These are phyloP conservation scores for Pogonocichla stellata DNA, from an alignment of 2,113 vertebrate species.

Conservation along the genomic window DNA sequence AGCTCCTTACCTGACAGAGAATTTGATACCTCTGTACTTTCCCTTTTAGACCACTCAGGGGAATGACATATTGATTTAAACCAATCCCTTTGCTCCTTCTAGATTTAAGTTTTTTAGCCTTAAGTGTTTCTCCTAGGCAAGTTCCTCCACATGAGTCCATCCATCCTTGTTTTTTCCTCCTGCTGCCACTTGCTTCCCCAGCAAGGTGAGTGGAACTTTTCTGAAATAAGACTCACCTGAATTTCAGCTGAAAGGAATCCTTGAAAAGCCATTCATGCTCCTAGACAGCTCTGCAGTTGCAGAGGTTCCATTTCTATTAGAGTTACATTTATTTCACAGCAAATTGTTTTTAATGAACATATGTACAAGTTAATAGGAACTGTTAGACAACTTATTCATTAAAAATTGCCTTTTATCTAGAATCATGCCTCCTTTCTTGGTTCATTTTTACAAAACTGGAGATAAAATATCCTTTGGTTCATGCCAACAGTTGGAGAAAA, in stretches of 20 bases:
- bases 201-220: not conserved
- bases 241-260: not conserved
- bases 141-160: not conserved
- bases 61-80: not conserved
- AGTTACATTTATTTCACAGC: not conserved
- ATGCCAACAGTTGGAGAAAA: not conserved
- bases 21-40: not conserved
- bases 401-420: not conserved
- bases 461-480: not conserved
- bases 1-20: not conserved
- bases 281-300: not conserved
- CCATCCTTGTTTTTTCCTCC: not conserved
- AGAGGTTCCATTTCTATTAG: not conserved
- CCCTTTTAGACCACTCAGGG: not conserved
- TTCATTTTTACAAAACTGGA: not conserved
- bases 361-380: not conserved
- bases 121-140: not conserved
- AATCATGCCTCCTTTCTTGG: not conserved
- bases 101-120: not conserved
- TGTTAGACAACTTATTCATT: not conserved
- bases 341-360: not conserved
- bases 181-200: not conserved
- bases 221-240: not conserved
- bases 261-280: not conserved
- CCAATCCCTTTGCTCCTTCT: not conserved